phyloP scores from a whole-genome alignment of 2,888 invertebrate species.

The Neoitamus cyanurus region DNA sequence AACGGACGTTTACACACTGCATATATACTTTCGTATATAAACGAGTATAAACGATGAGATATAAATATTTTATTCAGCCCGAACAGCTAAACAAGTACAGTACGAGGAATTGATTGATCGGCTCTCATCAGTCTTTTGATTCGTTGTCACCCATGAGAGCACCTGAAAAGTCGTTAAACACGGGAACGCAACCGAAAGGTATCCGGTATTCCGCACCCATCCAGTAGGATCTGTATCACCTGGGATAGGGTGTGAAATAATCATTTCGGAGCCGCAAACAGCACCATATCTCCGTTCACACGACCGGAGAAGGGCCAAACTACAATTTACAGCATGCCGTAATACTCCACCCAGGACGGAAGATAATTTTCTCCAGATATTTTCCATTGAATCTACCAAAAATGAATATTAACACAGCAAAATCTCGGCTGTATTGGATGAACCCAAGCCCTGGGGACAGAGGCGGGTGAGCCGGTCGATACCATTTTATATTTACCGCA shows the following conservation, averaged over 20 bases:
- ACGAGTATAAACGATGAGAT: no score
- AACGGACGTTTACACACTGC: no score
- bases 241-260: not conserved
- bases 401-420: constrained; percentile 8
- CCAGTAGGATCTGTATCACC: not conserved
- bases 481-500: constrained; percentile 14
- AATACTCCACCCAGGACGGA: not conserved
- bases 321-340: not conserved
- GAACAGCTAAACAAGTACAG: no score
- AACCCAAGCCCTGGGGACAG: not conserved
- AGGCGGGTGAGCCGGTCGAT: not conserved
- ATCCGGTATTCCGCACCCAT: not conserved
- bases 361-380: constrained; percentile 29
- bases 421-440: not conserved
- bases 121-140: not conserved
- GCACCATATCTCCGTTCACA: not conserved
- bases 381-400: constrained; percentile 6
- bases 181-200: not conserved
- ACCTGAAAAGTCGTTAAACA: not conserved
- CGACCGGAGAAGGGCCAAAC: not conserved
- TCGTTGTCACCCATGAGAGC: not conserved
- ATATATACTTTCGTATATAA: no score
- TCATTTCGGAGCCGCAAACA: not conserved
- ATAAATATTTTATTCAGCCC: no score
- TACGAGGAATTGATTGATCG: no score